Evolutionary conservation across 2,888 invertebrate species (phyloP).

Genomic region (Lochmaea crataegi): DNA sequence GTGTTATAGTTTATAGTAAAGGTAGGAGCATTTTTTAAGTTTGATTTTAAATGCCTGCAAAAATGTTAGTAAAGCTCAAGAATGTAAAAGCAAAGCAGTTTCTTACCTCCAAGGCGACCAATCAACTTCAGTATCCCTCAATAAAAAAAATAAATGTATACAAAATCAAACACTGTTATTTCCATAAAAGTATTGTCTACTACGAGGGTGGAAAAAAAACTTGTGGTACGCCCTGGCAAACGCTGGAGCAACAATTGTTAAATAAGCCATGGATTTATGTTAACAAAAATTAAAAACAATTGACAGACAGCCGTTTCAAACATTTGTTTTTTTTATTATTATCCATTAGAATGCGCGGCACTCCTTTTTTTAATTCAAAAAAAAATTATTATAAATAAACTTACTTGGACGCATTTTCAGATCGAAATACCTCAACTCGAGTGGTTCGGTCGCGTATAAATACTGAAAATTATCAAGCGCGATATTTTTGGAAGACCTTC

Average conservation of each 20-base stretch:
- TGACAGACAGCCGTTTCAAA: constrained; percentile 27
- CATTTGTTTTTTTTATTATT: constrained; percentile 18
- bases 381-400: constrained; percentile 31
- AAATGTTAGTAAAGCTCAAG: constrained; percentile 11
- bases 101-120: constrained; percentile 62
- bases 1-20: too few relatives aligned
- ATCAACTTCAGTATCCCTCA: constrained; percentile 48
- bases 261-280: constrained; percentile 53
- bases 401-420: constrained; percentile 41
- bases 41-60: too few relatives aligned
- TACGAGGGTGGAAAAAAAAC: constrained; percentile 59
- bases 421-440: constrained; percentile 35
- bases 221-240: constrained; percentile 73
- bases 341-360: constrained; percentile 12
- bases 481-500: constrained; percentile 45
- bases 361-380: constrained; percentile 15
- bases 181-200: constrained; percentile 26
- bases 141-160: constrained; percentile 45
- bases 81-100: constrained; percentile 36
- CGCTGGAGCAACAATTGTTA: constrained; percentile 69
- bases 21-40: too few relatives aligned
- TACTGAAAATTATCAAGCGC: constrained; percentile 38
- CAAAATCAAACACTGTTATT: constrained; percentile 7
- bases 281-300: constrained; percentile 39
- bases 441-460: constrained; percentile 38